These are phyloP conservation scores for Gadus chalcogrammus DNA, from an alignment of 2,113 vertebrate genomes.

Conservation along the genomic window DNA sequence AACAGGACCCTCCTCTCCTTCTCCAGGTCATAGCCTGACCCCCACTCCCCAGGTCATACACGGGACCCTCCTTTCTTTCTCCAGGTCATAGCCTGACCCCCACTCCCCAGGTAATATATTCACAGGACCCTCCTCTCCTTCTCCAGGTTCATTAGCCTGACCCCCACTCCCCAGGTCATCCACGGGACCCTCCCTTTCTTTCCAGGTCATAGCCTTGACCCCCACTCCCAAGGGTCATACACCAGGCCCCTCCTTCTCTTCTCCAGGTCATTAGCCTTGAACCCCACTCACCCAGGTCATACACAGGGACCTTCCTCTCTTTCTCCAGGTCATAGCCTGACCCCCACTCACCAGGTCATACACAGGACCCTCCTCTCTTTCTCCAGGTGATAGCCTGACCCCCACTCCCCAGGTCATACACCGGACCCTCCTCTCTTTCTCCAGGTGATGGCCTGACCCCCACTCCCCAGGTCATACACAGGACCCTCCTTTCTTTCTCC, in stretches of 20 bases:
- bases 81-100: background rate
- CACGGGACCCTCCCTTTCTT: background rate
- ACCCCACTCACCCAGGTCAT: conserved; percentile 90
- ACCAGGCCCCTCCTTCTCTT: background rate
- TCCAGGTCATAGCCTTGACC: conserved; percentile 30
- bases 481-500: background rate
- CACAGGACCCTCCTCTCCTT: background rate
- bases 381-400: conserved; percentile 29
- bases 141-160: background rate
- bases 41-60: background rate
- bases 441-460: background rate
- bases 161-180: background rate
- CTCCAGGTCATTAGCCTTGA: background rate
- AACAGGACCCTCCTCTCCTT: background rate
- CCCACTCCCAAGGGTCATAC: conserved; percentile 72
- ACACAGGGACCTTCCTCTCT: too few relatives aligned
- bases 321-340: background rate
- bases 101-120: background rate
- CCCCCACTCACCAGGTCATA: background rate
- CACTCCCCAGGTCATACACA: background rate
- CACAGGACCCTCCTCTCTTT: background rate
- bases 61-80: background rate
- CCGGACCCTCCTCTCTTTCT: background rate
- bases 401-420: conserved; percentile 88
- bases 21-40: background rate